Conservation (phyloP, 2,797 vertebrate species). For the Toxotes lorentzi region DNA sequence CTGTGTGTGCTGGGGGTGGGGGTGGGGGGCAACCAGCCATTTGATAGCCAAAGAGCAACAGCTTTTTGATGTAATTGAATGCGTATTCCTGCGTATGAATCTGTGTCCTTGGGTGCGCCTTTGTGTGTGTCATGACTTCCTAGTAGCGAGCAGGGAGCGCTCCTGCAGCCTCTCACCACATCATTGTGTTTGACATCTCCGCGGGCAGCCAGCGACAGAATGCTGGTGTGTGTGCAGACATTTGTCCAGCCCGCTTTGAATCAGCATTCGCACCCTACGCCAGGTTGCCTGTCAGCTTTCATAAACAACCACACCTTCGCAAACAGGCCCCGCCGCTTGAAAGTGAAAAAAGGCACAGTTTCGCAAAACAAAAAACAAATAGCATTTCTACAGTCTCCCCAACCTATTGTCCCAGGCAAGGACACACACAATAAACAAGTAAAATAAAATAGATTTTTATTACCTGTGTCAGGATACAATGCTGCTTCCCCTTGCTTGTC, state of each 20-base stretch:
- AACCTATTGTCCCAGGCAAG: slow-evolving; percentile 53
- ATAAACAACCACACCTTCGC: slow-evolving; percentile 69
- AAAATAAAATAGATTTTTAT: slow-evolving; percentile 51
- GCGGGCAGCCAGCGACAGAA: slow-evolving; percentile 63
- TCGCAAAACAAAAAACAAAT: slow-evolving; percentile 63
- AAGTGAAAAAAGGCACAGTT: slow-evolving; percentile 36
- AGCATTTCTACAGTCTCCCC: slow-evolving; percentile 39
- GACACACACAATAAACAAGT: slow-evolving; percentile 54
- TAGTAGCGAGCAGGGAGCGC: slow-evolving; percentile 49
- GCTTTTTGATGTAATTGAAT: slow-evolving; percentile 1
- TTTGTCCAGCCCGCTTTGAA: slow-evolving; percentile 77
- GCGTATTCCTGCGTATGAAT: slow-evolving; percentile 29
- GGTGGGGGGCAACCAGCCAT: neutral
- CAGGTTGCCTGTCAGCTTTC: slow-evolving; percentile 73
- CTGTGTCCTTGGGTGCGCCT: slow-evolving; percentile 30
- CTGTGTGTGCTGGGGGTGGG: neutral
- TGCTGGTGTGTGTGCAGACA: slow-evolving; percentile 69
- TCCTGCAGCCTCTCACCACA: slow-evolving; percentile 62
- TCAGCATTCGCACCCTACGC: slow-evolving; percentile 68
- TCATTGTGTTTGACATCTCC: slow-evolving; percentile 82
- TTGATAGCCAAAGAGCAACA: slow-evolving; percentile 2
- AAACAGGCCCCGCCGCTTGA: slow-evolving; percentile 15
- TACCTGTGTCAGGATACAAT: slow-evolving; percentile 38
- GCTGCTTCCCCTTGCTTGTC: slow-evolving; percentile 7
- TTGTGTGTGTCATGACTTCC: slow-evolving; percentile 50